These are phyloP conservation scores for Zhengitettix transpicula DNA, from an alignment of 2,888 invertebrate species.

Conservation along the genomic window DNA sequence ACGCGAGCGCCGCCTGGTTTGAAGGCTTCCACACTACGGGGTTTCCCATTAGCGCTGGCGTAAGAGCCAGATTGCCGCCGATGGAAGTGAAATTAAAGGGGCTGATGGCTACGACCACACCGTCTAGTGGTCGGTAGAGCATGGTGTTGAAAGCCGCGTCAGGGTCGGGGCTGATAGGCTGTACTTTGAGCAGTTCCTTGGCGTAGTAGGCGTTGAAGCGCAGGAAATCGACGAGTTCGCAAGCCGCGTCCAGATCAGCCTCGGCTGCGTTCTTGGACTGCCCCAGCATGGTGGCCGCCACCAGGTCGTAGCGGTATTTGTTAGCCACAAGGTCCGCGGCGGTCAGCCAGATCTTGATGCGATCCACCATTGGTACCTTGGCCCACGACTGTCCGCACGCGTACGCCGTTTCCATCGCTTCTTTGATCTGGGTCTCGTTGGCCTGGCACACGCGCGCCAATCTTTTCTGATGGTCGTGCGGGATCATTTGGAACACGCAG, in stretches of 20 bases:
- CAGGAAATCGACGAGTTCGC: constrained; percentile 91
- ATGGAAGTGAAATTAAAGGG: constrained; percentile 99
- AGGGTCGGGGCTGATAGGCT: constrained; percentile 72
- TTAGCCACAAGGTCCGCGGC: constrained; percentile 85
- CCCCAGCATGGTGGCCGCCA: constrained; percentile 94
- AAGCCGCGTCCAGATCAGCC: constrained; percentile 93
- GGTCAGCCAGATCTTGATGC: constrained; percentile 64
- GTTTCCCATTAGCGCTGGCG: constrained; percentile 88
- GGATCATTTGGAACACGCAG: constrained; percentile 10
- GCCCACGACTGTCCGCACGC: constrained; percentile 82
- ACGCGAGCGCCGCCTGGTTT: constrained; percentile 88
- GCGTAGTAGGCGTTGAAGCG: constrained; percentile 63
- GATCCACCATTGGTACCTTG: constrained; percentile 59
- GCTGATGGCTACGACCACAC: constrained; percentile 92
- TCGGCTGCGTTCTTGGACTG: constrained; percentile 92
- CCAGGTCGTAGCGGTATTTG: constrained; percentile 72
- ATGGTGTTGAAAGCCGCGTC: constrained; percentile 65
- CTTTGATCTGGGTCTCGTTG: constrained; percentile 51
- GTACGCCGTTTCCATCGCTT: constrained; percentile 68
- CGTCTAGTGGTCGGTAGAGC: constrained; percentile 84
- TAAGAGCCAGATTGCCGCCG: constrained; percentile 87
- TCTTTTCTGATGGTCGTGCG: constrained; percentile 5
- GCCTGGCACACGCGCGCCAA: background rate
- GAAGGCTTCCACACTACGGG: constrained; percentile 96
- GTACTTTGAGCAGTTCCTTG: constrained; percentile 72